phyloP scores from a whole-genome alignment of 1,140 invertebrate genomes.

The Drosophila cardini region DNA sequence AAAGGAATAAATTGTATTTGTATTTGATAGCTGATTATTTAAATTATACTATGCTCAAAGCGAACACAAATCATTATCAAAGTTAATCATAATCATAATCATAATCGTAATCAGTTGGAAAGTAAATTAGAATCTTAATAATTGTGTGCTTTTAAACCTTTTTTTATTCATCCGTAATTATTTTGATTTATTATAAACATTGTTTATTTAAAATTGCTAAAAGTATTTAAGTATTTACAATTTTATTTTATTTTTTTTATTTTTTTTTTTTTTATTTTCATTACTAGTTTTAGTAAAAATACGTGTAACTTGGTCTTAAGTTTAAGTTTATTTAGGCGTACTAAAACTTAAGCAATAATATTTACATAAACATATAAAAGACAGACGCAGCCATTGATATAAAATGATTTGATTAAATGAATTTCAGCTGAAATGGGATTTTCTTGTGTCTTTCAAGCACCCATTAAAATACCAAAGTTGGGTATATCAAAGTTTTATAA shows the following conservation, averaged over 20 bases:
- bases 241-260: neutral
- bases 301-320: neutral
- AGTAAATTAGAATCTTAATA: too few relatives aligned
- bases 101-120: neutral
- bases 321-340: neutral
- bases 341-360: slow-evolving; percentile 2
- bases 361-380: neutral
- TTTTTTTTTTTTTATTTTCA: neutral
- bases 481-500: neutral
- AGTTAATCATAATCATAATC: too few relatives aligned
- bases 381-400: slow-evolving; percentile 19
- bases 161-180: too few relatives aligned
- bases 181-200: too few relatives aligned
- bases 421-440: slow-evolving; percentile 9
- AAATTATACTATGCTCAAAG: too few relatives aligned
- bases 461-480: neutral
- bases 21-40: too few relatives aligned
- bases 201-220: too few relatives aligned
- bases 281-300: neutral
- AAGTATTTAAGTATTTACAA: too few relatives aligned
- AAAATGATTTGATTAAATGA: neutral
- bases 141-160: too few relatives aligned
- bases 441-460: neutral
- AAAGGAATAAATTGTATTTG: too few relatives aligned
- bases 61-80: too few relatives aligned